These are phyloP conservation scores for Buceros bicornis DNA, from an alignment of 2,797 vertebrate species.

Conservation along the genomic window DNA sequence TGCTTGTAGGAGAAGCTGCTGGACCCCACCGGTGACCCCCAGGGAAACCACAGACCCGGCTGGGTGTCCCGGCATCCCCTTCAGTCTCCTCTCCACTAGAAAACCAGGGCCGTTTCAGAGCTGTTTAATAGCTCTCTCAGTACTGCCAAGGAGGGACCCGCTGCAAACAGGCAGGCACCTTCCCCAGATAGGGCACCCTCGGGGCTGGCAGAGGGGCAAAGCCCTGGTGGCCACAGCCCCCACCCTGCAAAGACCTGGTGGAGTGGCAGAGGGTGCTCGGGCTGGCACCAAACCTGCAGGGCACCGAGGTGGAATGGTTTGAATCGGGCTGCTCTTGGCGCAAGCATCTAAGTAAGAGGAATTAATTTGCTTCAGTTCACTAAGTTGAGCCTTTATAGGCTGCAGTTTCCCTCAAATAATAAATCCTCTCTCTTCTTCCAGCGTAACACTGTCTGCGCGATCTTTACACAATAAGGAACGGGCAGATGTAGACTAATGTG, in stretches of 20 bases:
- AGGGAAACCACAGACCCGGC: neutral
- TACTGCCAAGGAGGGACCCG: accelerated
- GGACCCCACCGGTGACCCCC: neutral
- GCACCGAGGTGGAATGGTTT: accelerated
- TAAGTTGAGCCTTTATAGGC: neutral
- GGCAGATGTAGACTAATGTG: neutral
- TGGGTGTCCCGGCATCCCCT: accelerated
- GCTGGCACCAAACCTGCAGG: neutral
- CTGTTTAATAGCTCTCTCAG: accelerated
- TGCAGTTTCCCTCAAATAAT: neutral
- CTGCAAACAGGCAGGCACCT: accelerated
- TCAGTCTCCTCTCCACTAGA: neutral
- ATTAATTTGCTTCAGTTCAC: neutral
- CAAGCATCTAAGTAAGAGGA: neutral
- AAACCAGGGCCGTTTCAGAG: neutral
- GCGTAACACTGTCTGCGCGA: accelerated
- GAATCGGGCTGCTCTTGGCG: accelerated
- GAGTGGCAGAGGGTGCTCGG: neutral
- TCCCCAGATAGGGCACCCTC: neutral
- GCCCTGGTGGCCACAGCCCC: no score
- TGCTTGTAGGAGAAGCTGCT: neutral
- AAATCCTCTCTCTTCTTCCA: neutral
- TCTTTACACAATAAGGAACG: neutral
- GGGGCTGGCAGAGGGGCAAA: neutral
- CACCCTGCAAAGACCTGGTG: accelerated